Percentiles rank a stretch among this genome's conserved stretches.
Evolutionary conservation across 2,888 invertebrate species (phyloP).

Genomic region (Xestia xanthographa): DNA sequence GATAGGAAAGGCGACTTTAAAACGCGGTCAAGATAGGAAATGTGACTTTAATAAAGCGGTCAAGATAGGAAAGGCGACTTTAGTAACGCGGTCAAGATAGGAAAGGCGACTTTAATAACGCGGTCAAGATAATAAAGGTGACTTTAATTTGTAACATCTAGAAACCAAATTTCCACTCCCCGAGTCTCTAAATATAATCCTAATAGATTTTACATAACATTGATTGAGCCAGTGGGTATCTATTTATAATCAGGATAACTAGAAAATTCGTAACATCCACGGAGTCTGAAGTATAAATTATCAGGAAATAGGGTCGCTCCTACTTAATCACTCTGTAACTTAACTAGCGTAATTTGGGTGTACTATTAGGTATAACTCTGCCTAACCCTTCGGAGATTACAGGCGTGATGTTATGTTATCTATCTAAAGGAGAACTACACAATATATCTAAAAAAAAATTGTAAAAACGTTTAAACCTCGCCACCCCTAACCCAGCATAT

Average conservation of each 20-base stretch:
- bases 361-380: background rate
- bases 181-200: background rate
- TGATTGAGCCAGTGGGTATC: background rate
- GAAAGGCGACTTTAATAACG: too few relatives aligned
- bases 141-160: too few relatives aligned
- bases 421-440: background rate
- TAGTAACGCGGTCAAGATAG: too few relatives aligned
- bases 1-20: too few relatives aligned
- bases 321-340: background rate
- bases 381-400: background rate
- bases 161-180: background rate
- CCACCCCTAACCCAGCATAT: conserved; percentile 60
- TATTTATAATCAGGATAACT: background rate
- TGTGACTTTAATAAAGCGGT: too few relatives aligned
- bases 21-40: too few relatives aligned
- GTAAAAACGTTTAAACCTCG: conserved; percentile 1
- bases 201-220: background rate
- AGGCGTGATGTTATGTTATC: background rate
- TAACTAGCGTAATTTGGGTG: background rate
- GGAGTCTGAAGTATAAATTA: background rate
- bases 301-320: background rate
- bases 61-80: too few relatives aligned
- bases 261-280: background rate
- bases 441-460: background rate
- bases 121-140: too few relatives aligned